Evolutionary conservation across 2,888 invertebrate genomes (phyloP), one percentile per base, ranked within the genome.

Genomic region (Lathronympha strigana): DNA sequence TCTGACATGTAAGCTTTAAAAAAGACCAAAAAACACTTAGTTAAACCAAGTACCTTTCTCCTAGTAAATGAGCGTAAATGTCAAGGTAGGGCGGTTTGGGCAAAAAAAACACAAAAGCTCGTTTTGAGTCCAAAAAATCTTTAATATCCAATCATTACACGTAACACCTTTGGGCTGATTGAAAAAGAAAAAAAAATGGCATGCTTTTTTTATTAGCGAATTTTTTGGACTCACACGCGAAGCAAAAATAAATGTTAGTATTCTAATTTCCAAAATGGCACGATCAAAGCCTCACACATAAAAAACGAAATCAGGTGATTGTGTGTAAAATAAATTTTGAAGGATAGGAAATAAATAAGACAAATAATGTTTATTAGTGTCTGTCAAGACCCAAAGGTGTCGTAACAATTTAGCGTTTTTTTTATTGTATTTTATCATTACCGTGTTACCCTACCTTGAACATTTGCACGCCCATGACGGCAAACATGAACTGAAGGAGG

Each of bases 401-500:
- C 84, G 84, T 79, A 50, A 25, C 33, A 36, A 43, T 43, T 40
- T 43, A 19, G 23, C 31, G 13, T 68, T 64, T 61, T 47, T 71
- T 28, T 49, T 21, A 55, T 31, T 53, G 55, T 45, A 67, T 63
- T 75, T 66, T 33, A 51, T 36, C 33, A 53, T 76, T 75, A 49
- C 53, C 54, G 23, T 54, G 15, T 66, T 68, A 74, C 78, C 93
- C 95, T 96, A 98, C 98, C 97, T 99, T 99, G 95, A 99, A 99
- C 91, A 99, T 96, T 94, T 99, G 99, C 91, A 99, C 99, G 93
- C 99, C 99, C 94, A 99, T 99, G 90, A 99, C 99, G 84, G 99
- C 99, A 93, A 99, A 99, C 99, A 99, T 99, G 95, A 99, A 99
- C 94, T 99, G 98, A 81, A 99, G 98, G 88, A 99, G 97, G 93